Base-by-base conservation (phyloP, 2,113 vertebrate genomes). In the Hylia prasina region DNA sequence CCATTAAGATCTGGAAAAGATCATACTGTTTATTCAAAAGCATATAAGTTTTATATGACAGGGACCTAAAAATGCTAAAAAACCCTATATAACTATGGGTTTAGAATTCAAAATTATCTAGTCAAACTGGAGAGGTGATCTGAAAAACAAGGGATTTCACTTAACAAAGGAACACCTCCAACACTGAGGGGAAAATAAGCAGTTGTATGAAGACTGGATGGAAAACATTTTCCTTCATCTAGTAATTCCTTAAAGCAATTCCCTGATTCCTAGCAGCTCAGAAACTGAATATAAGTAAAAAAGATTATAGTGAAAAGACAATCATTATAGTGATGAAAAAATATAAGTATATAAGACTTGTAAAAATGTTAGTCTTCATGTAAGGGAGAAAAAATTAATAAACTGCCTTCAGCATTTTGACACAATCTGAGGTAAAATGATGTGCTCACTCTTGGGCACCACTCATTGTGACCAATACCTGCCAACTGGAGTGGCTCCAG, bases 171-270 rank as follows among this genome's bases (percentile, higher is more conserved):
- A 54, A 69, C 69, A 8, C 7, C 10, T 90, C 35, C 25, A 54
- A 18, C 8, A 31, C 6, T 35, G 40, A 35, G 30, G 4, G 40
- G 12, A 47, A 90, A 76, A 40, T 10, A 47, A 23, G 25, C n/a
- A 83, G 22, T 15, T 28, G 5, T 76, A 54, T 0, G 0, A 70
- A 61, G 18, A 56, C n/a, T 27, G 40, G 17, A 61, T 2, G 2
- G 22, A 35, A 83, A 76, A 63, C 8, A 56, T 31, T 69, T 48
- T 56, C 18, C 35, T 48, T 82, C 10, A 63, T 14, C 47, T 56
- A 48, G 18, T 11, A 61, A 12, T 17, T 48, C 40, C 35, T 63
- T 53, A 61, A n/a, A 76, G 47, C 21, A 54, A 16, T 61, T 69
- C 54, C 17, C 70, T 63, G 25, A 69, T 54, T 61, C 33, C 28